Base-by-base conservation (phyloP, 2,113 vertebrate genomes). In the Sinocyclocheilus anophthalmus region DNA sequence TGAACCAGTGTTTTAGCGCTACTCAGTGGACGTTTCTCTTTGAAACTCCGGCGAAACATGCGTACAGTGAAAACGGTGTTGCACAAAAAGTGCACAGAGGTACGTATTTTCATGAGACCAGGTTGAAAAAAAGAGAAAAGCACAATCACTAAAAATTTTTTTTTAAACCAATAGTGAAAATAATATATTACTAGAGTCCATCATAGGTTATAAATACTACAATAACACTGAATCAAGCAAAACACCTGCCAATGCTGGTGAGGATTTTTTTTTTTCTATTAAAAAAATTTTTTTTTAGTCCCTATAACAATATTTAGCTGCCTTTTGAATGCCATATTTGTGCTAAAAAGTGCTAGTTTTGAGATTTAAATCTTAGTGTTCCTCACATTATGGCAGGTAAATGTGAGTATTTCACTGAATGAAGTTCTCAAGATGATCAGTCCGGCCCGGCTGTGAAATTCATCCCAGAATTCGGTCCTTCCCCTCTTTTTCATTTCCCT, bases 401-500 rank as follows among this genome's bases (percentile, higher is more conserved):
- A 63, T 24, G 1, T 0, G n/a, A 63, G n/a, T 24, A 63, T 63
- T 63, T 12, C 61, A 63, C 63, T 67, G 63, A 67, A 67, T 30
- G 24, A 67, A 67, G 63, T 67, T 30, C 63, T 67, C 63, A 67
- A 6, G 63, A 67, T 67, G 26, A 67, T 67, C 26, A 30, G 24
- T 67, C 5, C 13, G 63, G 86, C 89, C 9, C 0, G 55, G 45
- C 69, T 61, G 79, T 86, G 87, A 86, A 90, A 88, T 85, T 88
- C 79, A 75, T 70, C 75, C 53, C 16, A 76, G 22, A 81, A 88
- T 85, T 84, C 48, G 76, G 76, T 84, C 42, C 86, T 88, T 85
- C 89, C 86, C 85, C 81, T 92, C 81, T 76, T 48, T 7, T 33
- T 79, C 91, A 83, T 89, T 86, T 79, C 86, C 83, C 91, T 93